A percentile compares a stretch with the other conserved stretches of the same genome.
These are phyloP conservation scores for Helogale parvula DNA, from an alignment of 2,113 vertebrate genomes.

Conservation along the genomic window DNA sequence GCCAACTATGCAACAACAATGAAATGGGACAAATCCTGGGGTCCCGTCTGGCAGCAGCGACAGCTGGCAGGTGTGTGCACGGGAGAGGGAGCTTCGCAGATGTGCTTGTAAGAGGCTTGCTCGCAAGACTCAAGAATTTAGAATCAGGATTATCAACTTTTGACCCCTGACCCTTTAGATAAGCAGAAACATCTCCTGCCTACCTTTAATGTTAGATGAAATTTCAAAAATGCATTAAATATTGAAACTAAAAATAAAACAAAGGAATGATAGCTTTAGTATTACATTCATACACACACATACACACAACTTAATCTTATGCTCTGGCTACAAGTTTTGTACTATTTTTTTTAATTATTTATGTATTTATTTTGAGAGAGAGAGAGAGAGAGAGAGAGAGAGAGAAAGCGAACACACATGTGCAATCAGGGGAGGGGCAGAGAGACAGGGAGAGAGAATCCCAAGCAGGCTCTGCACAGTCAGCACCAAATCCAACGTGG, in stretches of 20 bases:
- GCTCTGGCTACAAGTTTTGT: neutral
- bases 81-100: accelerated
- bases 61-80: neutral
- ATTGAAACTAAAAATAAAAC: neutral
- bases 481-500: too few relatives aligned
- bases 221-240: neutral
- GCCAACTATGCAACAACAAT: neutral
- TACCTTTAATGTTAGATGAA: neutral
- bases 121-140: neutral
- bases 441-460: too few relatives aligned
- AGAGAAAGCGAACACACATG: too few relatives aligned
- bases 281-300: neutral
- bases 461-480: too few relatives aligned
- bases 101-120: neutral
- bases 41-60: too few relatives aligned
- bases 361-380: too few relatives aligned
- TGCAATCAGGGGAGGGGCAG: too few relatives aligned
- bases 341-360: too few relatives aligned
- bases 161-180: neutral
- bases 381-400: too few relatives aligned
- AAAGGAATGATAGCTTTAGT: neutral
- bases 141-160: neutral
- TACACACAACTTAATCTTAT: neutral
- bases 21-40: neutral
- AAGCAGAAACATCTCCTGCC: neutral